Conservation (phyloP, 2,797 vertebrate species). For the Octomys mimax region DNA sequence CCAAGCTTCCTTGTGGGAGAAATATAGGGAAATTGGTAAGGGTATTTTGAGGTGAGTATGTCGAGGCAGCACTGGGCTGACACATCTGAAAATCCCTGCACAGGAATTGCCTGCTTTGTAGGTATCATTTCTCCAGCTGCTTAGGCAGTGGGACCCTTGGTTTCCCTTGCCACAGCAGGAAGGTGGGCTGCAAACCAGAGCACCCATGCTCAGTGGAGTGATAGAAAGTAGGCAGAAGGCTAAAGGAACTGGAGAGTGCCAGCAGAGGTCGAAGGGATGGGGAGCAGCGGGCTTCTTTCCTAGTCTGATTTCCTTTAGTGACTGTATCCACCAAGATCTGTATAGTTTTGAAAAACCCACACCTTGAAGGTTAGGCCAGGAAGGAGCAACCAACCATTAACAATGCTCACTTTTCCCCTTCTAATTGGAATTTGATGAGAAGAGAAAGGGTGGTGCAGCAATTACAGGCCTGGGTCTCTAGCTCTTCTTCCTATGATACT, state of each 20-base stretch:
- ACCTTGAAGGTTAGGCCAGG: neutral
- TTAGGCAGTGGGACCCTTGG: neutral
- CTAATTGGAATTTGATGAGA: neutral
- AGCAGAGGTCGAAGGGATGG: no score
- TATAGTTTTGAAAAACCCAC: neutral
- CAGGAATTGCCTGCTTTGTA: neutral
- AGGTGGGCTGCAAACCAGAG: neutral
- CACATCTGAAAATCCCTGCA: neutral
- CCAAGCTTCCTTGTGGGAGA: neutral
- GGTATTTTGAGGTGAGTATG: neutral
- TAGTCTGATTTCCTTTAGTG: neutral
- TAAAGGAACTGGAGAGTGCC: neutral
- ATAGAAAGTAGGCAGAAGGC: neutral
- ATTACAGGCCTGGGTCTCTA: neutral
- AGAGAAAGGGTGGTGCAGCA: neutral
- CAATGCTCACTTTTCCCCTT: neutral
- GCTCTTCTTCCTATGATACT: neutral
- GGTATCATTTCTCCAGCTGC: neutral
- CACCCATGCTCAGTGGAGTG: neutral
- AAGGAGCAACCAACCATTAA: neutral
- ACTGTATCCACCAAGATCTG: neutral
- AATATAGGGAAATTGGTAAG: neutral
- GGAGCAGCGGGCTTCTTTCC: neutral
- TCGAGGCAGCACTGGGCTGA: no score
- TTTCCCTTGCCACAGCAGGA: neutral